These are phyloP conservation scores for Campylomormyrus tamandua DNA, from an alignment of 2,113 vertebrate species.

Conservation along the genomic window DNA sequence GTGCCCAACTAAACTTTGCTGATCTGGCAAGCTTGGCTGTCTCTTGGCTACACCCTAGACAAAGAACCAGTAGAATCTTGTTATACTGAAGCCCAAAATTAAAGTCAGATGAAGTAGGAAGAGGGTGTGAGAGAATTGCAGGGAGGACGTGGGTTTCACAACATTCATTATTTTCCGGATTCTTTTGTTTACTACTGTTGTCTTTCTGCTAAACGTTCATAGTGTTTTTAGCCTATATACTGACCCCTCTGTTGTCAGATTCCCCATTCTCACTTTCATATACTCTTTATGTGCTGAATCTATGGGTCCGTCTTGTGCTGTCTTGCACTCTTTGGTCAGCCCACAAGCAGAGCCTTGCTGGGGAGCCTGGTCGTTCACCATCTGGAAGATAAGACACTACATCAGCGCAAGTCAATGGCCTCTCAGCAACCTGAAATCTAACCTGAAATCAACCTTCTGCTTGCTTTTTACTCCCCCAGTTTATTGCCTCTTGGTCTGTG, in stretches of 20 bases:
- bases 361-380: not conserved
- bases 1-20: not conserved
- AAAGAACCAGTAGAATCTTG: not conserved
- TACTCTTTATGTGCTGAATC: not conserved
- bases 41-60: not conserved
- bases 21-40: not conserved
- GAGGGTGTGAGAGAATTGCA: not conserved
- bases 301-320: not conserved
- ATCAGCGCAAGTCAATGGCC: not conserved
- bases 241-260: no score
- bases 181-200: not conserved
- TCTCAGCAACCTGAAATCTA: not conserved
- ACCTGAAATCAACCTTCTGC: not conserved
- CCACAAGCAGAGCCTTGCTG: not conserved
- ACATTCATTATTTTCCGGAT: not conserved
- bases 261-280: not conserved
- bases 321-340: not conserved
- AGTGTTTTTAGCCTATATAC: not conserved
- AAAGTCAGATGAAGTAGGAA: not conserved
- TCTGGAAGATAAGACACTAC: not conserved
- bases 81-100: not conserved
- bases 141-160: not conserved
- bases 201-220: not conserved
- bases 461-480: not conserved
- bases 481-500: not conserved